Evolutionary conservation across 2,113 vertebrate genomes (phyloP).

Genomic region (Gnathonemus echidnorhynchus): DNA sequence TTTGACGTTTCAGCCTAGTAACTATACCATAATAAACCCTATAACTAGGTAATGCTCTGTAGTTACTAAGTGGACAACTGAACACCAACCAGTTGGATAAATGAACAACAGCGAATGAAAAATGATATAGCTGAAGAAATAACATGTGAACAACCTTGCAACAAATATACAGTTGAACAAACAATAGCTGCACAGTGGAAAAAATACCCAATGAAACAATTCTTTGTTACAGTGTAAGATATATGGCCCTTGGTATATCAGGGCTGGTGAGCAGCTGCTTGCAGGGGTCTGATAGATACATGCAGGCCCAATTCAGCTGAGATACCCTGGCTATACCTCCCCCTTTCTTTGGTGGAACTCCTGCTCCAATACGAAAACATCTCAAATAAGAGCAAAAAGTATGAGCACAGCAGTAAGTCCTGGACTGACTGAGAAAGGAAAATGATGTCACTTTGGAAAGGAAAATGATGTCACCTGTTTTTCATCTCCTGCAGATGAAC

Average conservation of each 20-base stretch:
- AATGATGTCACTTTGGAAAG: neutral
- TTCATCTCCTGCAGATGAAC: slow-evolving; percentile 5
- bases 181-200: neutral
- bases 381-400: neutral
- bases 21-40: neutral
- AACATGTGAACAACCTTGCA: neutral
- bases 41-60: neutral
- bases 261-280: neutral
- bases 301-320: neutral
- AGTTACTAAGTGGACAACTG: neutral
- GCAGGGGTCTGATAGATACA: neutral
- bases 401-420: neutral
- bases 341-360: neutral
- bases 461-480: slow-evolving; percentile 13
- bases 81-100: neutral
- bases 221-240: neutral
- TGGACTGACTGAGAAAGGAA: neutral
- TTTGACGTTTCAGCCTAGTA: neutral
- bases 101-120: neutral
- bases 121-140: neutral
- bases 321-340: neutral
- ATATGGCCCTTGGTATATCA: neutral
- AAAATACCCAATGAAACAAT: neutral
- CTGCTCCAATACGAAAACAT: neutral
- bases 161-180: neutral